phyloP scores from a whole-genome alignment of 53 echinoderm and acorn worm genomes.

The Paelopatides confundens region DNA sequence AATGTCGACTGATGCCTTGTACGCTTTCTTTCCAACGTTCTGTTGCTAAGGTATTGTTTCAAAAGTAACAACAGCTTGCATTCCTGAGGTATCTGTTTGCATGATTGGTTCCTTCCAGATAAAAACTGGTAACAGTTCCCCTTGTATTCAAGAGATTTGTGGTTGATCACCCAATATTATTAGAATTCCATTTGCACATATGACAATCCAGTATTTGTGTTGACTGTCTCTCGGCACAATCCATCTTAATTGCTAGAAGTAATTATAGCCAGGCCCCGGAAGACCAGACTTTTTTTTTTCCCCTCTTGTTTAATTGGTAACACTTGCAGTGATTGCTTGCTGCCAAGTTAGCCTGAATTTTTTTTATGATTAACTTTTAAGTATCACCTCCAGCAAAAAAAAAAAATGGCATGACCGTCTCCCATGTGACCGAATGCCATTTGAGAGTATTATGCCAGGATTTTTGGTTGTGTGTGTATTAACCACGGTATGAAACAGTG shows the following conservation, averaged over 20 bases:
- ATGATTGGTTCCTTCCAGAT: neutral
- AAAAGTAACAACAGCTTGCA: neutral
- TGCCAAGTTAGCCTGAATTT: constrained; percentile 30
- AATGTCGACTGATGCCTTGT: too few species aligned
- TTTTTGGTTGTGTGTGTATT: neutral
- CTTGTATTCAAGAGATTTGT: neutral
- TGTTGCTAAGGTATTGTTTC: neutral
- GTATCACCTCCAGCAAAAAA: constrained; percentile 28
- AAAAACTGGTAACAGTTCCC: neutral
- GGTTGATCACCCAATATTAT: constrained; percentile 29
- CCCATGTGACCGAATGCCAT: constrained; percentile 16
- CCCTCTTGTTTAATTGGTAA: constrained; percentile 34
- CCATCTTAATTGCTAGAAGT: constrained; percentile 33
- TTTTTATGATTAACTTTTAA: constrained; percentile 36
- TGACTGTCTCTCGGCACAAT: neutral
- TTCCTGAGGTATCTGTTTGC: neutral
- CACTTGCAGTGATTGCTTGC: constrained; percentile 15
- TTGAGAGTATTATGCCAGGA: neutral
- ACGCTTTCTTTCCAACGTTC: too few species aligned
- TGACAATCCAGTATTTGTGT: neutral
- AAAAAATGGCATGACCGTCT: neutral
- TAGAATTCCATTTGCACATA: neutral
- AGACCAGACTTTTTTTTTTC: neutral
- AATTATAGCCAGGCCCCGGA: constrained; percentile 9
- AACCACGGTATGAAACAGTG: neutral